Evolutionary conservation across 2,113 vertebrate species (phyloP).

Genomic region (Macrotis lagotis): DNA sequence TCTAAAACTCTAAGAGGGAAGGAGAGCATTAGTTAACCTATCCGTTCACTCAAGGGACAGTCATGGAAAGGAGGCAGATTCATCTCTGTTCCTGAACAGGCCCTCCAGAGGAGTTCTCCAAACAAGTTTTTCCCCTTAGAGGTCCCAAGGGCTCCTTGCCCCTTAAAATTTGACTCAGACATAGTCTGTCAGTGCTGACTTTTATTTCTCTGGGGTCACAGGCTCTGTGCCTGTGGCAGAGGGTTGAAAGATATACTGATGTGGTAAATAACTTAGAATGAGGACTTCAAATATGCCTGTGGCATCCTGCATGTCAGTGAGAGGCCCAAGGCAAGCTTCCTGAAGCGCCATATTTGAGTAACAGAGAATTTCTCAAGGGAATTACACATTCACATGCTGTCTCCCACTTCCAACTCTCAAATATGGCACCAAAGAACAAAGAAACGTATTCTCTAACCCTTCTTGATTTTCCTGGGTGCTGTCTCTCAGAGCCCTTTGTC

Average conservation of each 20-base stretch:
- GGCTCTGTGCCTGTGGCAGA: not conserved
- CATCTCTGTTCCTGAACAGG: not conserved
- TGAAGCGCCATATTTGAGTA: not conserved
- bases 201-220: not conserved
- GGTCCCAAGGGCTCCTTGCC: not conserved
- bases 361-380: not conserved
- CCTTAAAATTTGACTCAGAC: not conserved
- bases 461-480: not conserved
- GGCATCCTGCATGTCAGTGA: not conserved
- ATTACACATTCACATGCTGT: not conserved
- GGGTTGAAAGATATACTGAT: not conserved
- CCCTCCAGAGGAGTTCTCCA: not conserved
- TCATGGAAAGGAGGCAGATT: not conserved
- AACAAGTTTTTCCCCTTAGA: not conserved
- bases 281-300: not conserved
- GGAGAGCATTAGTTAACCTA: not conserved
- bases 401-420: not conserved
- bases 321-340: not conserved
- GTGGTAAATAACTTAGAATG: not conserved
- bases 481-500: not conserved
- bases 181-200: not conserved
- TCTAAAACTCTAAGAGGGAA: not conserved
- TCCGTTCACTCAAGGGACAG: not conserved
- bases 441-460: not conserved
- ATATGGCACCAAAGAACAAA: not conserved